Percentiles rank a stretch among this genome's conserved stretches.
Evolutionary conservation across 1,140 invertebrate genomes (phyloP).

Genomic region (Solen grandis): DNA sequence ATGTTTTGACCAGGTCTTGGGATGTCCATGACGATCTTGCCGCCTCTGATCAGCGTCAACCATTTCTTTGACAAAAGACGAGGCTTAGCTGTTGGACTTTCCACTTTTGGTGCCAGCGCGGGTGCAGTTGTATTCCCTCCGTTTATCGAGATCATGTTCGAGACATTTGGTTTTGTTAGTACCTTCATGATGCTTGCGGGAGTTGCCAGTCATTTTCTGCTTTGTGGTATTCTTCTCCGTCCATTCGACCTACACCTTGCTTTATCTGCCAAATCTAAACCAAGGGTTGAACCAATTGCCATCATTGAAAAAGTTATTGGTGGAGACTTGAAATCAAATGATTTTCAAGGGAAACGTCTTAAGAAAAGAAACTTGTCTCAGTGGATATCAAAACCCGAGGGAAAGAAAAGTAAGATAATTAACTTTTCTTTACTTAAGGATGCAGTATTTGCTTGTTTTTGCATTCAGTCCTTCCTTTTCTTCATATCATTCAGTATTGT

Average conservation of each 20-base stretch:
- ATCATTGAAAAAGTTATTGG: too few species aligned
- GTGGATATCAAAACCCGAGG: too few species aligned
- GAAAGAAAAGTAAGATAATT: too few species aligned
- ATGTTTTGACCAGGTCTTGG: slow-evolving; percentile 78
- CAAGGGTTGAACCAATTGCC: too few species aligned
- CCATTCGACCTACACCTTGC: slow-evolving; percentile 39
- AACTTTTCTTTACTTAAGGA: slow-evolving; percentile 68
- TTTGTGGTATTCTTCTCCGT: slow-evolving; percentile 54
- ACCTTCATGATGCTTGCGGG: slow-evolving; percentile 59
- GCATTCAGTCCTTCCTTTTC: slow-evolving; percentile 68
- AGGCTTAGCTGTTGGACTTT: slow-evolving; percentile 75
- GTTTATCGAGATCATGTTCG: slow-evolving; percentile 71
- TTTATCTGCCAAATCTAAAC: too few species aligned
- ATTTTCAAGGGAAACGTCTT: too few species aligned
- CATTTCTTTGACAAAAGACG: slow-evolving; percentile 73
- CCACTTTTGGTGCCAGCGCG: slow-evolving; percentile 76
- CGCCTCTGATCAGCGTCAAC: slow-evolving; percentile 75
- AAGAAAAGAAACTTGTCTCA: too few species aligned
- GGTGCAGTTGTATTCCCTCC: slow-evolving; percentile 79
- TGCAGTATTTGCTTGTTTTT: slow-evolving; percentile 66
- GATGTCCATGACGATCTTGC: slow-evolving; percentile 73
- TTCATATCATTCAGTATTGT: slow-evolving; percentile 67
- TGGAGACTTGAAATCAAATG: too few species aligned
- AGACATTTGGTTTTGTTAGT: slow-evolving; percentile 55
- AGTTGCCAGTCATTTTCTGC: slow-evolving; percentile 50